Evolutionary conservation across 2,797 vertebrate species (phyloP).

Genomic region (Eulemur coronatus): DNA sequence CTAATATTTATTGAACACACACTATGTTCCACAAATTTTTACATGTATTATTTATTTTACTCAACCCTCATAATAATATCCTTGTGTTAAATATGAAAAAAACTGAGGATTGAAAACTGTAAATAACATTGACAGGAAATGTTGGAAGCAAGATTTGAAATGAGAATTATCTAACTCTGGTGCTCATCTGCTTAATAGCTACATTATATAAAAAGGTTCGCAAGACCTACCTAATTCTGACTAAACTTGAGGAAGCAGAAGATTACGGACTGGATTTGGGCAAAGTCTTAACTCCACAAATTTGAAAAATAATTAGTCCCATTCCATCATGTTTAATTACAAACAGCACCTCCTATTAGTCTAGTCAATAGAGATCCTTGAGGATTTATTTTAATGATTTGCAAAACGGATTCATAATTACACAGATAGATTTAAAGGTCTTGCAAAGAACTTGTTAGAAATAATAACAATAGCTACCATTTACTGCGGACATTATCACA

Average conservation of each 20-base stretch:
- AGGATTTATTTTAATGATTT: slow-evolving; percentile 24
- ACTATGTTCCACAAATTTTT: not conserved
- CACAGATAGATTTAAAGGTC: not conserved
- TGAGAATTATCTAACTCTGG: not conserved
- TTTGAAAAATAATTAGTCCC: not conserved
- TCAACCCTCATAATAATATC: not conserved
- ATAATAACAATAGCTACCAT: not conserved
- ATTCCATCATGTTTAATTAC: not conserved
- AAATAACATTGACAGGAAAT: not conserved
- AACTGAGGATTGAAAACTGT: not conserved
- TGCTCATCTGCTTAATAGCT: not conserved
- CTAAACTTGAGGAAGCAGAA: not conserved
- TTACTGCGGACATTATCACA: not conserved
- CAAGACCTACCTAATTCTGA: not conserved
- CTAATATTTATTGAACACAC: not conserved
- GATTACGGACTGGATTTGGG: not conserved
- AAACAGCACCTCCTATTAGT: not conserved
- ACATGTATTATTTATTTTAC: not conserved
- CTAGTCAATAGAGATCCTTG: not conserved
- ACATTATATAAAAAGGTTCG: not conserved
- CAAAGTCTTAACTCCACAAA: not conserved
- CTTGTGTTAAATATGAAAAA: not conserved
- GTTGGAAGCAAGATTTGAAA: not conserved
- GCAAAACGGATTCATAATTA: not conserved
- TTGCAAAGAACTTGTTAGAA: not conserved